These are phyloP conservation scores for Psilanteris sp. DNA, from an alignment of 1,140 invertebrate species.

Conservation along the genomic window DNA sequence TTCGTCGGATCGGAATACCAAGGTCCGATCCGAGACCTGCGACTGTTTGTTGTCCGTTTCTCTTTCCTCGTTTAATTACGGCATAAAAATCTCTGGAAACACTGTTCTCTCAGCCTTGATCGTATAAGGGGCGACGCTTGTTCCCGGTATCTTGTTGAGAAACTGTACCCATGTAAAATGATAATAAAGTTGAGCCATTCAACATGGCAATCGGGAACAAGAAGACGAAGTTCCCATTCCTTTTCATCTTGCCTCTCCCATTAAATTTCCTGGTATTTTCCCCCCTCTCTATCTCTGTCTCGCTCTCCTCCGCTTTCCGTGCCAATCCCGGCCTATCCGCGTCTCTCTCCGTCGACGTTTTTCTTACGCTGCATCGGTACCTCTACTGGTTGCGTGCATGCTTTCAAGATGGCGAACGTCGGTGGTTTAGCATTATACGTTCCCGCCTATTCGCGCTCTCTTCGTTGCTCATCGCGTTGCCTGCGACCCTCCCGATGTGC, in stretches of 20 bases:
- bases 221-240: slow-evolving; percentile 59
- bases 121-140: slow-evolving; percentile 46
- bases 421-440: slow-evolving; percentile 45
- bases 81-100: slow-evolving; percentile 56
- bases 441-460: slow-evolving; percentile 56
- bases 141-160: slow-evolving; percentile 61
- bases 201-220: slow-evolving; percentile 57
- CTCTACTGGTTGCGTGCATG: slow-evolving; percentile 60
- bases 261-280: slow-evolving; percentile 69
- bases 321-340: too few relatives aligned
- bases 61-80: slow-evolving; percentile 44
- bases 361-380: slow-evolving; percentile 52
- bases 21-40: slow-evolving; percentile 4
- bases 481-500: slow-evolving; percentile 67
- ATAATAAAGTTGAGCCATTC: slow-evolving; percentile 65
- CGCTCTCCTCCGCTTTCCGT: too few relatives aligned
- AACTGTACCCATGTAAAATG: slow-evolving; percentile 63
- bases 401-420: slow-evolving; percentile 58
- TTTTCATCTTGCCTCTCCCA: slow-evolving; percentile 61
- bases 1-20: too few relatives aligned
- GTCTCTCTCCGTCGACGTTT: too few relatives aligned
- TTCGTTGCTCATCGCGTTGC: slow-evolving; percentile 46
- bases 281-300: too few relatives aligned
- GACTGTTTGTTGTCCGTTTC: slow-evolving; percentile 30
- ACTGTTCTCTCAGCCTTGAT: slow-evolving; percentile 58